Conservation (phyloP, 2,888 invertebrate genomes). For the Microplitis deprimator region DNA sequence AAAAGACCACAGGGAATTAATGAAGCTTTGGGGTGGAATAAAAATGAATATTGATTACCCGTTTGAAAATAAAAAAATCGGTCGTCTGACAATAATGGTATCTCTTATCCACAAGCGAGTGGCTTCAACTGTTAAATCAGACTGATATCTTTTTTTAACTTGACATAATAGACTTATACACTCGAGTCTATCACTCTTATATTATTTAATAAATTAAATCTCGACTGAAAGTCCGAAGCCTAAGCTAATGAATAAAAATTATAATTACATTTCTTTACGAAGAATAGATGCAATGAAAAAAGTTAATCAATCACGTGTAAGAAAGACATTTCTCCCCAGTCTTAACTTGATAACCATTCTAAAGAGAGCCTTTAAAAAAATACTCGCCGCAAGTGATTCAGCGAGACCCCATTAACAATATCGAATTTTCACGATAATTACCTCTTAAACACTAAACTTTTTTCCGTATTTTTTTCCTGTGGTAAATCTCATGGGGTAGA, state of each 20-base stretch:
- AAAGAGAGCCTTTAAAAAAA: conserved; percentile 29
- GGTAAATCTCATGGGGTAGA: conserved; percentile 4
- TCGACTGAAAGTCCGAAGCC: conserved; percentile 25
- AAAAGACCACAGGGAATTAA: conserved; percentile 34
- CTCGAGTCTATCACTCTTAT: conserved; percentile 30
- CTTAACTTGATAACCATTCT: conserved; percentile 33
- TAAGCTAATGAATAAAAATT: conserved; percentile 69
- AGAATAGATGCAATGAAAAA: conserved; percentile 58
- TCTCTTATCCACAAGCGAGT: conserved; percentile 69
- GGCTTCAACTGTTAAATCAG: conserved; percentile 67
- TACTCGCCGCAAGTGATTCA: conserved; percentile 24
- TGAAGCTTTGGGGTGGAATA: conserved; percentile 45
- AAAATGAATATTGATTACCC: conserved; percentile 69
- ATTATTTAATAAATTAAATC: conserved; percentile 8
- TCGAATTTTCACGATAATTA: conserved; percentile 44
- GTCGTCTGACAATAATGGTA: conserved; percentile 66
- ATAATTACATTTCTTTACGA: conserved; percentile 70
- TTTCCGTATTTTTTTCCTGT: conserved; percentile 3
- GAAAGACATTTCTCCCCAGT: conserved; percentile 34
- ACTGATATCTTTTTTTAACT: conserved; percentile 55
- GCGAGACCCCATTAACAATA: conserved; percentile 41
- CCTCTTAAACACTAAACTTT: conserved; percentile 26
- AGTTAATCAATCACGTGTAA: conserved; percentile 70
- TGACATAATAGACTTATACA: conserved; percentile 1
- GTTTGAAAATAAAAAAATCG: conserved; percentile 33